Percentiles rank a stretch among this genome's conserved stretches.
phyloP scores from a whole-genome alignment of 2,888 invertebrate genomes.

The Globia sparganii region DNA sequence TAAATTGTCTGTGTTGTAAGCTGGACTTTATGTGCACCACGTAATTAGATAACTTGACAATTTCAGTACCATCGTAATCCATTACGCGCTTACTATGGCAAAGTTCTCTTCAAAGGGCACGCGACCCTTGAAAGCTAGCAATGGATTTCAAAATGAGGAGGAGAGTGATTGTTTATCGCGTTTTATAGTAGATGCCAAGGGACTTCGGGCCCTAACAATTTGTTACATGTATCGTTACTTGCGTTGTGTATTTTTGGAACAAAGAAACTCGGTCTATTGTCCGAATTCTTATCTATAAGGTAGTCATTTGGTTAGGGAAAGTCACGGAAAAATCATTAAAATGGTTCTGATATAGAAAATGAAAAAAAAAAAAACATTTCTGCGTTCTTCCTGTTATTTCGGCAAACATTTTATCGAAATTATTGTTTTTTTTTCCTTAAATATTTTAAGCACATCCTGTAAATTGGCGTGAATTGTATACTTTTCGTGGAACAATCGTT shows the following conservation, averaged over 20 bases:
- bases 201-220: constrained; percentile 71
- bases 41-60: not conserved
- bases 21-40: constrained; percentile 43
- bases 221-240: constrained; percentile 80
- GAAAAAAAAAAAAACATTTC: constrained; percentile 35
- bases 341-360: constrained; percentile 34
- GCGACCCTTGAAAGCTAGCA: constrained; percentile 5
- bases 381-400: constrained; percentile 41
- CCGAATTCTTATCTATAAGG: constrained; percentile 67
- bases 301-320: constrained; percentile 56
- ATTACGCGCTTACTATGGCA: constrained; percentile 14
- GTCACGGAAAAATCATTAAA: constrained; percentile 55
- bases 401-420: constrained; percentile 43
- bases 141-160: constrained; percentile 15
- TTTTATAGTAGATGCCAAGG: constrained; percentile 44
- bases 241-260: constrained; percentile 74
- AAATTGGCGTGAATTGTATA: constrained; percentile 13
- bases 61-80: not conserved
- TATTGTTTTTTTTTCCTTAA: constrained; percentile 19
- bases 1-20: constrained; percentile 78
- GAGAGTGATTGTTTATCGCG: not conserved
- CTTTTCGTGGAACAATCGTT: not conserved
- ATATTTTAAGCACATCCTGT: constrained; percentile 11
- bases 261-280: constrained; percentile 77
- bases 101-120: not conserved